Evolutionary conservation across 2,888 invertebrate genomes (phyloP), one percentile per base, ranked within the genome.

Genomic region (Apodemia hepburni): DNA sequence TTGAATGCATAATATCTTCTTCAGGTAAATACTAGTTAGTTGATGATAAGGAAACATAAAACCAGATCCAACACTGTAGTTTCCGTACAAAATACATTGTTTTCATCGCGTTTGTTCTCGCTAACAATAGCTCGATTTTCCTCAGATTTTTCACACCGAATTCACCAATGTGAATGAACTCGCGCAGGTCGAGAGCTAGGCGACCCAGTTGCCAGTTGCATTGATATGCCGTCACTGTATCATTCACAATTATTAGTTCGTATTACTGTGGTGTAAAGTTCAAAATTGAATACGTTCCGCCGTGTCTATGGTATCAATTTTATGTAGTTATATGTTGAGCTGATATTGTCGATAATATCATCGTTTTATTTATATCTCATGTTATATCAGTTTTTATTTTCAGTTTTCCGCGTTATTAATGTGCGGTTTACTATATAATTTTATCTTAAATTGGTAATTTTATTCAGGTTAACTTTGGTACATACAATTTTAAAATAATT

Each of bases 131-230:
- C 61, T 63, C 49, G 62, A 61, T 22, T 64, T 59, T 38, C 27
- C 69, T 71, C 71, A 62, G 58, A 58, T 58, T 45, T 33, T 71
- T 70, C 72, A 71, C 65, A 70, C 72, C 66, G 71, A 77, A 77
- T 77, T 75, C 73, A 73, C 70, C 69, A 70, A 70, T 66, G 76
- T 73, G 72, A 73, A 74, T 73, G 72, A 71, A 73, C 73, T 73
- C 69, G 45, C 61, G 68, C 66, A 70, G 81, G 82, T 84, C 82
- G 82, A 86, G 85, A 80, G 78, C 70, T 73, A 76, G 77, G 80
- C 86, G 86, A 86, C 86, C 85, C 74, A 85, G 82, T 83, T 84
- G 78, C 73, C 64, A 68, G 38, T 59, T 59, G 59, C 60, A 60
- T 60, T 45, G 47, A 47, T 60, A 60, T 57, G 60, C 38, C 47